Conservation (phyloP, 2,797 vertebrate species). For the Pitangus sulphuratus region DNA sequence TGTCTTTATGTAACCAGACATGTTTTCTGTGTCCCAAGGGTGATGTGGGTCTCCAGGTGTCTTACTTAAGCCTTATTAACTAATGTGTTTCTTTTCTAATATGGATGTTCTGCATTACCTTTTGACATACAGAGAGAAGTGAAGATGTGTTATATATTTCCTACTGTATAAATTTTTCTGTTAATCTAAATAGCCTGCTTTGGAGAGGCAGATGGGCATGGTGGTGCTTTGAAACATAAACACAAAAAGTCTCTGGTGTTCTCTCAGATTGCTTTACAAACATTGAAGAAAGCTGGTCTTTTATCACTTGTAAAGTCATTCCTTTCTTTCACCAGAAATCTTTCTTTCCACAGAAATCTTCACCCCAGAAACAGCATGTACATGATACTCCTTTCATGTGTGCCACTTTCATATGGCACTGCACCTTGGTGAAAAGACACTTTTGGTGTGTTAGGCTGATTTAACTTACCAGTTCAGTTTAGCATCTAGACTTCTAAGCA, state of each 20-base stretch:
- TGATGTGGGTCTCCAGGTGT: background rate
- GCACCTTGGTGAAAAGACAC: background rate
- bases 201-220: background rate
- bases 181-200: background rate
- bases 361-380: background rate
- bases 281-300: background rate
- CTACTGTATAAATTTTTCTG: background rate
- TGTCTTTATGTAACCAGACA: background rate
- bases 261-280: background rate
- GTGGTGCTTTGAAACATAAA: background rate
- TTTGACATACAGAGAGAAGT: background rate
- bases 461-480: background rate
- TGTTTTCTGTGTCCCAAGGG: background rate
- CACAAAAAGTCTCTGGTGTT: background rate
- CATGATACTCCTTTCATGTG: background rate
- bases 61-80: background rate
- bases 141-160: background rate
- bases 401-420: background rate
- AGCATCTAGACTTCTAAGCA: background rate
- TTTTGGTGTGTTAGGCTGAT: background rate
- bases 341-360: background rate
- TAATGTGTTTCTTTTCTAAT: background rate
- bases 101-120: background rate
- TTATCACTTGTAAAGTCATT: background rate
- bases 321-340: background rate